phyloP scores from a whole-genome alignment of 2,797 vertebrate genomes.

The Ficedula albicollis region DNA sequence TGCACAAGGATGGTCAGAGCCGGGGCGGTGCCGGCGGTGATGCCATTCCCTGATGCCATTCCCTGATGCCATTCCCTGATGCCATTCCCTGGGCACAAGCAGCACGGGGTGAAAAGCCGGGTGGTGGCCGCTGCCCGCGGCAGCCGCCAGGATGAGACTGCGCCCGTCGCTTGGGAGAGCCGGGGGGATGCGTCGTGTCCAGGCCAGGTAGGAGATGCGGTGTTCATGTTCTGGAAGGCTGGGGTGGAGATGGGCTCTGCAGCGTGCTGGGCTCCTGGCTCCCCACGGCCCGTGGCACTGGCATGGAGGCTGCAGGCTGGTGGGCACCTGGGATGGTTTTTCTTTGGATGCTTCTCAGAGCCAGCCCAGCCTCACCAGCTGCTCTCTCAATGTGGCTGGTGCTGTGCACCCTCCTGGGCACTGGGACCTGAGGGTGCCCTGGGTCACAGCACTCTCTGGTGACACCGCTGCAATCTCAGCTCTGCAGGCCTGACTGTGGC shows the following conservation, averaged over 20 bases:
- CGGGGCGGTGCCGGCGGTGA: background rate
- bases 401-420: background rate
- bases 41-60: background rate
- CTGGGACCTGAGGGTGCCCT: background rate
- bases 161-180: accelerated
- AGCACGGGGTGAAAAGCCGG: background rate
- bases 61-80: background rate
- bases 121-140: background rate
- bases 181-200: accelerated
- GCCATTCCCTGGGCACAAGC: background rate
- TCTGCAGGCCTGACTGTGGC: background rate
- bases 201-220: accelerated
- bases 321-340: background rate
- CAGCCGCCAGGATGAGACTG: background rate
- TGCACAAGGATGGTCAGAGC: background rate
- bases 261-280: background rate
- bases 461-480: background rate
- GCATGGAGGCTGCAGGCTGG: background rate
- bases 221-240: background rate
- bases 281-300: accelerated
- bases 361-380: background rate
- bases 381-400: background rate
- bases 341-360: background rate
- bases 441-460: background rate
- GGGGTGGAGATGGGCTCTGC: background rate